Percentiles rank a stretch among this genome's conserved stretches.
phyloP scores from a whole-genome alignment of 1,140 invertebrate genomes.

The Eurosta solidaginis region DNA sequence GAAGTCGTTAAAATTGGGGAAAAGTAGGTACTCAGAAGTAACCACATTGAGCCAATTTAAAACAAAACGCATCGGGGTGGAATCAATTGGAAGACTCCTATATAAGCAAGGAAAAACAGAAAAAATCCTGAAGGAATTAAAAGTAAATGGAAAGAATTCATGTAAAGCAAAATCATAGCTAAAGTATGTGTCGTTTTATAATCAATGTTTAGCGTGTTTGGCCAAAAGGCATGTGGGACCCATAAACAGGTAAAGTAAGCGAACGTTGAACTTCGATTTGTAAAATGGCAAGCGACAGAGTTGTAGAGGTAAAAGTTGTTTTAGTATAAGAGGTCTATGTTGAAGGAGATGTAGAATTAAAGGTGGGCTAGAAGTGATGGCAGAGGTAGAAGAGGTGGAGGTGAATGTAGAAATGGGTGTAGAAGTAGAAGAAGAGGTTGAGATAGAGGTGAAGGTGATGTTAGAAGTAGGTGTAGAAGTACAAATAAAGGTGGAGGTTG shows the following conservation, averaged over 20 bases:
- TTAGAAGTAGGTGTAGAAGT: too few species aligned
- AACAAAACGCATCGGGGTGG: not conserved
- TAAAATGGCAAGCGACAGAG: not conserved
- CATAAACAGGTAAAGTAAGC: not conserved
- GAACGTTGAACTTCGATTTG: not conserved
- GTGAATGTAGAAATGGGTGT: too few species aligned
- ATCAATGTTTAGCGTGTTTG: not conserved
- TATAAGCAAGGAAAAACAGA: not conserved
- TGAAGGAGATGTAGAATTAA: too few species aligned
- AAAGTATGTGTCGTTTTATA: not conserved
- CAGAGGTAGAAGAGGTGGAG: too few species aligned
- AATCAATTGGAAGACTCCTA: not conserved
- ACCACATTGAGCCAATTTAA: slow-evolving; percentile 12
- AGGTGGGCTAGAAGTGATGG: too few species aligned
- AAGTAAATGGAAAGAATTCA: not conserved
- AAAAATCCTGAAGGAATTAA: not conserved
- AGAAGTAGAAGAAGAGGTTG: too few species aligned
- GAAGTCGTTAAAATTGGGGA: not conserved
- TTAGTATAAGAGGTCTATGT: too few species aligned
- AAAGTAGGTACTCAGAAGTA: not conserved
- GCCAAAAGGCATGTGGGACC: not conserved
- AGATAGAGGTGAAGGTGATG: too few species aligned
- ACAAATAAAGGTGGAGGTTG: too few species aligned
- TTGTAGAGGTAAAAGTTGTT: too few species aligned
- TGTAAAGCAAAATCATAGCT: not conserved